Evolutionary conservation across 2,888 invertebrate species (phyloP).

Genomic region (Nymphalis c-album): DNA sequence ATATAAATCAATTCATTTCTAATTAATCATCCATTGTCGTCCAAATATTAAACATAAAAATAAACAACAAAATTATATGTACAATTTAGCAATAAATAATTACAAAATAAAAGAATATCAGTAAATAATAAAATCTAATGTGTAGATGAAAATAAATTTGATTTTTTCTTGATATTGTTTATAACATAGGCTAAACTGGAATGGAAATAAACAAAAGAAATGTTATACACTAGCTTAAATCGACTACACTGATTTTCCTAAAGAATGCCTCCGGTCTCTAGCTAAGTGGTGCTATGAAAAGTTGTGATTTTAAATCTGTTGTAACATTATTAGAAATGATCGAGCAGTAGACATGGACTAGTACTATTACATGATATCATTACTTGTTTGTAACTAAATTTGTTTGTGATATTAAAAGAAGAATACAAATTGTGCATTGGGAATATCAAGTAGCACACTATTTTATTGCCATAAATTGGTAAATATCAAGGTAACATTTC

Average conservation of each 20-base stretch:
- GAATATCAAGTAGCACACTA: neutral
- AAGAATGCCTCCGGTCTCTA: slow-evolving; percentile 16
- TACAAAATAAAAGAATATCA: slow-evolving; percentile 56
- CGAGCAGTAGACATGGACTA: slow-evolving; percentile 8
- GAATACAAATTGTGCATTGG: neutral
- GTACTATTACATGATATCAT: neutral
- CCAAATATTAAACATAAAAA: slow-evolving; percentile 69
- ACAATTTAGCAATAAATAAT: slow-evolving; percentile 80
- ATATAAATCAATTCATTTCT: slow-evolving; percentile 42
- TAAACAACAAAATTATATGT: slow-evolving; percentile 81
- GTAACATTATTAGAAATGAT: neutral
- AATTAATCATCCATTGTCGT: slow-evolving; percentile 39
- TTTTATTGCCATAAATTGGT: neutral
- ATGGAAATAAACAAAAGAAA: slow-evolving; percentile 51
- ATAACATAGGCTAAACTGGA: slow-evolving; percentile 57
- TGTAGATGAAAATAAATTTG: slow-evolving; percentile 52
- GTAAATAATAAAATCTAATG: slow-evolving; percentile 48
- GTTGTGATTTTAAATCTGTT: slow-evolving; percentile 8
- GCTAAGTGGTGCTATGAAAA: slow-evolving; percentile 9
- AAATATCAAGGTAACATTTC: slow-evolving; percentile 1
- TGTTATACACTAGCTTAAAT: slow-evolving; percentile 33
- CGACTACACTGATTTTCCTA: slow-evolving; percentile 41
- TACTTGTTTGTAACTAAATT: neutral
- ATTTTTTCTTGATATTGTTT: slow-evolving; percentile 41
- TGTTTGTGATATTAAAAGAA: neutral